These are phyloP conservation scores for Phasianus colchicus DNA, from an alignment of 2,113 vertebrate species.

Conservation along the genomic window DNA sequence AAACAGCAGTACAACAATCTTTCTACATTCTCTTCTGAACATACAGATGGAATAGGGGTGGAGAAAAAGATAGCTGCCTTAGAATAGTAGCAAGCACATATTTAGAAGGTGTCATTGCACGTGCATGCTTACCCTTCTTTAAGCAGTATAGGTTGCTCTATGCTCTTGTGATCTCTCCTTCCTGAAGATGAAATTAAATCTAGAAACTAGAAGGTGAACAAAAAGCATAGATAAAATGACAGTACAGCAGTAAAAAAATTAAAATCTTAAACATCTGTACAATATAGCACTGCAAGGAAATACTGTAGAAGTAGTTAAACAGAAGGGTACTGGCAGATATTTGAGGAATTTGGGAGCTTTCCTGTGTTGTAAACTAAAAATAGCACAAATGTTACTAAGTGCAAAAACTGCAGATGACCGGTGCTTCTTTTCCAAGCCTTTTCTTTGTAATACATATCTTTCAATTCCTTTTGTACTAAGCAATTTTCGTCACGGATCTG, in stretches of 20 bases:
- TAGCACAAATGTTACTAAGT: neutral
- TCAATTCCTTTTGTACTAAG: neutral
- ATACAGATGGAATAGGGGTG: neutral
- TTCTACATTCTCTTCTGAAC: neutral
- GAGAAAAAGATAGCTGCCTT: neutral
- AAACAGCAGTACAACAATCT: neutral
- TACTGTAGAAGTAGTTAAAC: neutral
- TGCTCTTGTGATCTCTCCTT: constrained; percentile 94
- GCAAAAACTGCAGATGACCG: neutral
- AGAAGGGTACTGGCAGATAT: neutral
- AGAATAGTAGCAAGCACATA: neutral
- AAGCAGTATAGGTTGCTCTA: constrained; percentile 96
- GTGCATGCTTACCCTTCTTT: constrained; percentile 92
- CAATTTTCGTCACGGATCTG: neutral
- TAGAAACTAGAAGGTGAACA: constrained; percentile 85
- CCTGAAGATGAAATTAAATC: constrained; percentile 98
- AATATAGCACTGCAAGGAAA: neutral
- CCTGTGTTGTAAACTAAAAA: constrained; percentile 1
- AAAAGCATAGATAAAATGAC: neutral
- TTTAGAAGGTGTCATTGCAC: neutral
- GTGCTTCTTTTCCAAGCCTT: neutral
- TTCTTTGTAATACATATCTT: neutral
- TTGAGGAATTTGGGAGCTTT: constrained; percentile 7
- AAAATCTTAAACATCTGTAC: neutral
- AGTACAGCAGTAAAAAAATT: neutral